These are phyloP conservation scores for Myoxocephalus aenaeus DNA, from an alignment of 2,797 vertebrate genomes.

Conservation along the genomic window DNA sequence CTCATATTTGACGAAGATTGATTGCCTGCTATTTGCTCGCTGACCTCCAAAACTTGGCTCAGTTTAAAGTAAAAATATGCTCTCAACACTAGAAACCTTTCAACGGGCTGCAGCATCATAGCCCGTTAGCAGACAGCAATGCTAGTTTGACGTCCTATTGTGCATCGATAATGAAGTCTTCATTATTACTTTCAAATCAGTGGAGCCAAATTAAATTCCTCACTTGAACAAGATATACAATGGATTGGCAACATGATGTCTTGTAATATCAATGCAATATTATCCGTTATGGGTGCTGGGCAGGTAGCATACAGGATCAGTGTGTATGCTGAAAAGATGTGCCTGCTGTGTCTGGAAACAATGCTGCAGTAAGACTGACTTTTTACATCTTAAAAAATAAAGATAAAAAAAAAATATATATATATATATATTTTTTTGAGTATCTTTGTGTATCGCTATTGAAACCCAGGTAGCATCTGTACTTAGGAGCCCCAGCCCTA, in stretches of 20 bases:
- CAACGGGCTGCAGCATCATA: not conserved
- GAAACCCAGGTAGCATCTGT: too few species aligned
- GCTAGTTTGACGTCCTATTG: not conserved
- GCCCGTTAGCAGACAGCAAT: not conserved
- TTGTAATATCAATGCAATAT: not conserved
- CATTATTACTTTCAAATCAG: not conserved
- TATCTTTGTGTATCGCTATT: too few species aligned
- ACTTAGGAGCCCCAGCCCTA: not conserved
- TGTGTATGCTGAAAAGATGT: not conserved
- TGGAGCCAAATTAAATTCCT: not conserved
- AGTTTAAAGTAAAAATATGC: not conserved
- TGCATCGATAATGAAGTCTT: not conserved
- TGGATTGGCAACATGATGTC: too few species aligned
- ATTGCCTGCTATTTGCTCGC: not conserved
- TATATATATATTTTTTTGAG: too few species aligned
- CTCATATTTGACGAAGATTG: constrained; percentile 18
- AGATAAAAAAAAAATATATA: too few species aligned
- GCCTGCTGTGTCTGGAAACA: not conserved
- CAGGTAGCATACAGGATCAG: not conserved
- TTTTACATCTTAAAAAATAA: too few species aligned
- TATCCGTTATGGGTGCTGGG: not conserved
- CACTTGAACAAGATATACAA: not conserved
- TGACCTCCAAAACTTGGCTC: not conserved
- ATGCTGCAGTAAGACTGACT: not conserved
- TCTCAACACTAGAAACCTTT: not conserved